Evolutionary conservation across 2,113 vertebrate genomes (phyloP).

Genomic region (Balaenoptera acutorostrata): DNA sequence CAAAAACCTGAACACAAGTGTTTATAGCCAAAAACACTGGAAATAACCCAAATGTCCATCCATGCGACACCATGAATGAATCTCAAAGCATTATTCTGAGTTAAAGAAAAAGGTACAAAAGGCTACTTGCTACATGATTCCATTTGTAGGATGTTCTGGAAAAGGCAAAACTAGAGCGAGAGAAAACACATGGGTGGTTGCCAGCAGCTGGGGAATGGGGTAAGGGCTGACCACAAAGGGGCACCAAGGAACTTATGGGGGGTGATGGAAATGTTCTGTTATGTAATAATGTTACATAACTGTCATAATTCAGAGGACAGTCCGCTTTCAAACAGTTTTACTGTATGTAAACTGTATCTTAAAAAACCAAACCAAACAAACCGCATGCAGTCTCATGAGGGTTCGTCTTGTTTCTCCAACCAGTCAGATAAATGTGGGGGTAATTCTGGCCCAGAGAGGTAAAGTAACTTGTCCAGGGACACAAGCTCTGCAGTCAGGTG

Average conservation of each 20-base stretch:
- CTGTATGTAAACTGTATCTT: neutral
- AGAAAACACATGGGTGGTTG: neutral
- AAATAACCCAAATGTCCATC: neutral
- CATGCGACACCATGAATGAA: neutral
- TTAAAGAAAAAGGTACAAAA: neutral
- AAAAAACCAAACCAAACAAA: neutral
- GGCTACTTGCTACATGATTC: neutral
- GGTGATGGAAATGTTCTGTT: neutral
- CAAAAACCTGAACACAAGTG: neutral
- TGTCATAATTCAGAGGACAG: neutral
- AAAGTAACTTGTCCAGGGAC: neutral
- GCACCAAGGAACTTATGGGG: neutral
- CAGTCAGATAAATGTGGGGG: neutral
- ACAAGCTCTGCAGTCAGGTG: neutral
- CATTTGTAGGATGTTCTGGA: neutral
- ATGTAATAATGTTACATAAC: neutral
- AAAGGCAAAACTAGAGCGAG: neutral
- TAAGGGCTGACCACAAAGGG: neutral
- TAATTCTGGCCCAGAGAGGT: neutral
- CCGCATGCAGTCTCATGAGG: neutral
- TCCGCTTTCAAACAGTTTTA: neutral
- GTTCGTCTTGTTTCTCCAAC: neutral
- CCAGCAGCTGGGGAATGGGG: neutral
- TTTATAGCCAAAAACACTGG: neutral
- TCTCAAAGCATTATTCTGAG: neutral